A percentile compares a stretch with the other conserved stretches of the same genome.
Evolutionary conservation across 2,113 vertebrate species (phyloP).

Genomic region (Xenopus laevis): DNA sequence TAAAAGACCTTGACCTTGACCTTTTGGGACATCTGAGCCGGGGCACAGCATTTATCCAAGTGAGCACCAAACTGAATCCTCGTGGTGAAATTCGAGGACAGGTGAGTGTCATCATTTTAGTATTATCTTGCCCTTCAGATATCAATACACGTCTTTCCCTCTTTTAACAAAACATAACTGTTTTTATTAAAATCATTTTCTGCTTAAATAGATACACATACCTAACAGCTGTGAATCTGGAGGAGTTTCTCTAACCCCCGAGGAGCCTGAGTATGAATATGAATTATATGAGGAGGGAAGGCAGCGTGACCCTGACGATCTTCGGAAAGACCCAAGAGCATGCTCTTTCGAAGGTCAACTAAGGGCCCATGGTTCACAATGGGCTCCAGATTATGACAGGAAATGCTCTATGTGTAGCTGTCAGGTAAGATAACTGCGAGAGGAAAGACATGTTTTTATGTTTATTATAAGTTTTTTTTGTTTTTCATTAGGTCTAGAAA

Average conservation of each 20-base stretch:
- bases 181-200: no score
- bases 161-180: no score
- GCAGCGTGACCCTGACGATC: conserved; percentile 60
- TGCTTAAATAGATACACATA: conserved; percentile 74
- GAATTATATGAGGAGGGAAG: conserved; percentile 30
- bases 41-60: conserved; percentile 87
- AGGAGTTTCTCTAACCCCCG: conserved; percentile 50
- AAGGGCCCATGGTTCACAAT: conserved; percentile 78
- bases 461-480: no score
- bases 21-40: conserved; percentile 79
- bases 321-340: conserved; percentile 78
- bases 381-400: conserved; percentile 88
- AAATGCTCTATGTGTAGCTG: conserved; percentile 89
- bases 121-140: no score
- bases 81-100: conserved; percentile 83
- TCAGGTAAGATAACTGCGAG: conserved; percentile 64
- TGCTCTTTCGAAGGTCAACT: conserved; percentile 93
- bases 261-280: conserved; percentile 53
- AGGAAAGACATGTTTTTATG: no score
- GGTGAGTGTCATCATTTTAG: conserved; percentile 60
- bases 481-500: no score
- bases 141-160: no score
- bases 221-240: conserved; percentile 76
- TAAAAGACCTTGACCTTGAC: conserved; percentile 83
- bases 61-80: conserved; percentile 90